Evolutionary conservation across 2,888 invertebrate species (phyloP), one percentile per base, ranked within the genome.

Genomic region (Drosophila antonietae): DNA sequence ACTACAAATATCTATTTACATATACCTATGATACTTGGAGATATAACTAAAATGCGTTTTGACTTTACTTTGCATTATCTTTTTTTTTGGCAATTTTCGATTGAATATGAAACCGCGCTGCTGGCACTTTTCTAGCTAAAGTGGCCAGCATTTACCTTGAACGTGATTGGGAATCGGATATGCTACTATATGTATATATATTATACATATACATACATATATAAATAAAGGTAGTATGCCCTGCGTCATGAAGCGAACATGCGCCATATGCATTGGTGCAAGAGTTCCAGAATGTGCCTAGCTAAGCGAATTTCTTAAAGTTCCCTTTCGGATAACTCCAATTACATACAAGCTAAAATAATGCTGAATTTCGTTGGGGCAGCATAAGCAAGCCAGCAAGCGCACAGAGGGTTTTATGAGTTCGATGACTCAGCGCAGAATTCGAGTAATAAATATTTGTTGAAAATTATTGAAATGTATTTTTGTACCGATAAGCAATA

Each of bases 121-220:
- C 41, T 46, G 20, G 39, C 77, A 67, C 23, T 70, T 77, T 47
- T 62, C 31, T 52, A 44, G 49, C 52, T 56, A 12, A 58, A 49
- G 35, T 55, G 41, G 35, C 43, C 65, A 81, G 61, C 90, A 88
- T 88, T 88, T 77, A 88, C 90, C 88, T 86, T 90, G 88, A 89
- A 89, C 88, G 90, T 88, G 90, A 89, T 85, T 88, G 76, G 68
- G 67, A 74, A 80, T 85, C 53, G 83, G 83, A 77, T 82, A 75
- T 77, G 33, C 58, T 58, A 41, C 12, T 46, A 12, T 14, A 37
- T 43, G 15, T 7, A 39, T 43, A n/a, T 60, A 7, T 8, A 33
- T 2, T n/a, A n/a, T 46, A 14, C 6, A 10, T 2, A 14, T 0
- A n/a, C 37, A n/a, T 14, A 39, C 33, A 28, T 56, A 10, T 9